A percentile compares a stretch with the other conserved stretches of the same genome.
phyloP scores from a whole-genome alignment of 35 echinoderm and acorn worm genomes.

The Eucidaris tribuloides region DNA sequence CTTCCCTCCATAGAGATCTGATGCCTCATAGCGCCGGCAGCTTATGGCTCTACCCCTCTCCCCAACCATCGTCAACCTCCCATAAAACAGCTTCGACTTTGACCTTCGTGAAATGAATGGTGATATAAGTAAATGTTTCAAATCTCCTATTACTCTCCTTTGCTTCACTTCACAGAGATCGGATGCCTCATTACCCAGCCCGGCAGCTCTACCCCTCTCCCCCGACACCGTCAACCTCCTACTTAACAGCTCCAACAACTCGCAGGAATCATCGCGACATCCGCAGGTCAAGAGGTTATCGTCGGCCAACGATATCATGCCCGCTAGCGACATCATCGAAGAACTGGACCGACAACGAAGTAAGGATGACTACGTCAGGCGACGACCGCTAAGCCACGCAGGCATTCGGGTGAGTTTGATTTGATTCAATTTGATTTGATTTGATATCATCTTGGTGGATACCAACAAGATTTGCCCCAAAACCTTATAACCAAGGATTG shows the following conservation, averaged over 20 bases:
- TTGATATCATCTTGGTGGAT: too few relatives aligned
- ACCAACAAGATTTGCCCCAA: too few relatives aligned
- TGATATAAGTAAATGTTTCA: too few relatives aligned
- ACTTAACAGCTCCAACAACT: constrained; percentile 15
- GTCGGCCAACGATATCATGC: constrained; percentile 50
- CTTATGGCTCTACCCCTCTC: constrained; percentile 22
- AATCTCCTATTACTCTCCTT: too few relatives aligned
- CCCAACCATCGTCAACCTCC: constrained; percentile 31
- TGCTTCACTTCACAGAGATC: not conserved
- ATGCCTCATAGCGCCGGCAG: not conserved
- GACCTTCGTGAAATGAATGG: too few relatives aligned
- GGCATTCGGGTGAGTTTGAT: constrained; percentile 34
- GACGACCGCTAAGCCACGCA: constrained; percentile 43
- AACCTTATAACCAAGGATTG: too few relatives aligned
- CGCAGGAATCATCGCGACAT: not conserved
- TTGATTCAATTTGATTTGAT: too few relatives aligned
- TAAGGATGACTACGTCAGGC: constrained; percentile 68
- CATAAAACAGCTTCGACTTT: constrained; percentile 15
- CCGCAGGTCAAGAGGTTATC: constrained; percentile 43
- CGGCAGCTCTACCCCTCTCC: constrained; percentile 18
- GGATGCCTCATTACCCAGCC: constrained; percentile 1
- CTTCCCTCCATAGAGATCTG: not conserved
- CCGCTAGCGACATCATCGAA: constrained; percentile 36
- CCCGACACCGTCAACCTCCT: constrained; percentile 44
- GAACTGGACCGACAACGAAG: constrained; percentile 54